Percentiles rank a stretch among this genome's conserved stretches.
These are phyloP conservation scores for Galeopterus variegatus DNA, from an alignment of 2,113 vertebrate species.

Conservation along the genomic window DNA sequence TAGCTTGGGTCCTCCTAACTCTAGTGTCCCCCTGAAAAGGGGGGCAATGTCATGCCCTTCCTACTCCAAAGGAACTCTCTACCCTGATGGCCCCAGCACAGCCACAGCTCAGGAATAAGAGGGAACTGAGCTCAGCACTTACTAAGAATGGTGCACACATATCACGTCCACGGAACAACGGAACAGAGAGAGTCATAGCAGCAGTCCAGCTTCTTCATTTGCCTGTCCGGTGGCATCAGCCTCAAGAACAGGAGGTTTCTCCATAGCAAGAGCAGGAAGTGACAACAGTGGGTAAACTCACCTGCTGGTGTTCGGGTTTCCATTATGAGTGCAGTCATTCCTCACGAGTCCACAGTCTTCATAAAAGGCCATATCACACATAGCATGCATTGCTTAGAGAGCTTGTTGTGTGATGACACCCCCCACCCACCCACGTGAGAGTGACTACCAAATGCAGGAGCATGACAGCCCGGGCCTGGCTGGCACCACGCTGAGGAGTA, in stretches of 20 bases:
- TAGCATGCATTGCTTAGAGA: neutral
- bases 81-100: too few relatives aligned
- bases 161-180: neutral
- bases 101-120: neutral
- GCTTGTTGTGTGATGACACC: neutral
- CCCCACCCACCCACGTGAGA: neutral
- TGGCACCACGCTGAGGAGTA: neutral
- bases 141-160: fast-evolving
- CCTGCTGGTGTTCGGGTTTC: neutral
- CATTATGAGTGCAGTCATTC: neutral
- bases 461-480: too few relatives aligned
- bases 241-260: neutral
- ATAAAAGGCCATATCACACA: neutral
- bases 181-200: neutral
- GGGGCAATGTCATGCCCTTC: neutral
- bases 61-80: neutral
- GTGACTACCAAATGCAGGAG: neutral
- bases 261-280: neutral
- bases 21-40: neutral
- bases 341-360: neutral
- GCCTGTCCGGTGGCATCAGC: neutral
- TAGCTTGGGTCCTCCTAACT: neutral
- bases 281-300: neutral
- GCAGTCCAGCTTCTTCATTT: neutral
- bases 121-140: neutral